Evolutionary conservation across 2,888 invertebrate genomes (phyloP).

Genomic region (Hydraecia micacea): DNA sequence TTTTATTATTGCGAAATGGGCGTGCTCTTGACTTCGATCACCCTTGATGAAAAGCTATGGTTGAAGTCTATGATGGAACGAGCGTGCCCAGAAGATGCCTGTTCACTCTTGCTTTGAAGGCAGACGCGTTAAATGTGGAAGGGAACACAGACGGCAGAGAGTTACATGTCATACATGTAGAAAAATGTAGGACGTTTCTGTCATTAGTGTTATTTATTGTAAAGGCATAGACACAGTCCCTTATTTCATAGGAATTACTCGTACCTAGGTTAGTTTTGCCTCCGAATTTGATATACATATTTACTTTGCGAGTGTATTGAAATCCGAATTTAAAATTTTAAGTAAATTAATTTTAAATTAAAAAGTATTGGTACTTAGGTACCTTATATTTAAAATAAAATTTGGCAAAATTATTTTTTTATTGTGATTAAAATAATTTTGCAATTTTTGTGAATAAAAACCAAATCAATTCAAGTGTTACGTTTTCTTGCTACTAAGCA

Average conservation of each 20-base stretch:
- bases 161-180: not conserved
- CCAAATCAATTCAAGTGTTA: not conserved
- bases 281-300: not conserved
- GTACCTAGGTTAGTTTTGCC: not conserved
- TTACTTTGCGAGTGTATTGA: not conserved
- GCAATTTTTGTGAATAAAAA: not conserved
- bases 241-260: not conserved
- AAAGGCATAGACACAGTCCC: not conserved
- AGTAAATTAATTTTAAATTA: no score
- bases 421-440: no score
- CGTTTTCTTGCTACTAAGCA: constrained; percentile 11
- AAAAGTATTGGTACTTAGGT: no score
- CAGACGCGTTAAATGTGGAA: no score
- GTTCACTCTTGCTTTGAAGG: no score
- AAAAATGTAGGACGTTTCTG: not conserved
- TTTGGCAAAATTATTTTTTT: not conserved
- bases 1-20: not conserved
- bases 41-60: not conserved
- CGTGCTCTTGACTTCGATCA: not conserved
- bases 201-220: not conserved
- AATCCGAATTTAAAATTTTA: not conserved
- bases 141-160: no score
- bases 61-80: not conserved
- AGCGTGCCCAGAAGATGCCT: not conserved
- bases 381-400: no score